Percentiles rank a stretch among this genome's conserved stretches.
phyloP scores from a whole-genome alignment of 1,140 invertebrate species.

The Micrasema longulum region DNA sequence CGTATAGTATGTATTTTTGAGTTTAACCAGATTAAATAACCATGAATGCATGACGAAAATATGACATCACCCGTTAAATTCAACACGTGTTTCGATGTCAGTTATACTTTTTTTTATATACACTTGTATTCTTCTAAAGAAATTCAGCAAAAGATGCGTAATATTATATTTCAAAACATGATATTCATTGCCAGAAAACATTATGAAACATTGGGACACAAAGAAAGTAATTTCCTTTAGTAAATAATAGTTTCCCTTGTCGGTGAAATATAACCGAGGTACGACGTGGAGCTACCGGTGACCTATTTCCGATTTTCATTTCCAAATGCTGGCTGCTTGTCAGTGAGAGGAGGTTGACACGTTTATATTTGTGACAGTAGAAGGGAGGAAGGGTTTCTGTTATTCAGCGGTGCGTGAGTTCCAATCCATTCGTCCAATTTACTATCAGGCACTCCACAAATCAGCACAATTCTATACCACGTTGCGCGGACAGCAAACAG shows the following conservation, averaged over 20 bases:
- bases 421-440: conserved; percentile 28
- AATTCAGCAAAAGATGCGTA: conserved; percentile 1
- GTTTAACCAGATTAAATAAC: too few species aligned
- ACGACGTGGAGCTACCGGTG: conserved; percentile 43
- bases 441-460: not conserved
- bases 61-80: too few species aligned
- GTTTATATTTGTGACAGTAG: conserved; percentile 54
- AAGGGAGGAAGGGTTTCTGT: conserved; percentile 30
- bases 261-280: conserved; percentile 40
- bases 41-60: too few species aligned
- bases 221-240: conserved; percentile 39
- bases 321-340: conserved; percentile 52
- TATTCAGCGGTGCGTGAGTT: conserved; percentile 43
- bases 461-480: conserved; percentile 2
- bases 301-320: conserved; percentile 55
- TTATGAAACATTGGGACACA: conserved; percentile 5
- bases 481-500: not conserved
- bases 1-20: too few species aligned
- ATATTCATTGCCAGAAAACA: not conserved
- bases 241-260: conserved; percentile 48
- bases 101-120: too few species aligned
- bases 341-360: conserved; percentile 51
- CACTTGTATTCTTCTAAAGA: too few species aligned
- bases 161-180: conserved; percentile 19
- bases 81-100: too few species aligned